These are phyloP conservation scores for Enteromius treurensis DNA, from an alignment of 2,797 vertebrate genomes.

Conservation along the genomic window DNA sequence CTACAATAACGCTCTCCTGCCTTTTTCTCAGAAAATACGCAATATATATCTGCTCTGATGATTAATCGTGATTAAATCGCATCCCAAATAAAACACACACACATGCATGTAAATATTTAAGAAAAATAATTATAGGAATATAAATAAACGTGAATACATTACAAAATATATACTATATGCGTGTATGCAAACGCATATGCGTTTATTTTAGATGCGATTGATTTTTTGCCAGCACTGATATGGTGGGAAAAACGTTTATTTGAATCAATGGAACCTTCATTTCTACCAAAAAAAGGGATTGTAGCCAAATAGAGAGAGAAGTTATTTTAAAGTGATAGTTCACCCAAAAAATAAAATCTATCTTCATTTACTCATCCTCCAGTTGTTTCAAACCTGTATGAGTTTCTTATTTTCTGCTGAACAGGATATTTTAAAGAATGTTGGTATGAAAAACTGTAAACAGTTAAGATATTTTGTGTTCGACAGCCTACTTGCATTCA, in stretches of 20 bases:
- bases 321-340: background rate
- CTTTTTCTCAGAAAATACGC: background rate
- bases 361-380: background rate
- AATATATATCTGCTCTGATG: background rate
- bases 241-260: background rate
- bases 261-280: background rate
- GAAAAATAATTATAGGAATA: too few species aligned
- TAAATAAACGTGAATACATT: too few species aligned
- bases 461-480: background rate
- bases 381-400: background rate
- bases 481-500: background rate
- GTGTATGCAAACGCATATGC: too few species aligned
- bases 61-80: too few species aligned
- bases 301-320: background rate
- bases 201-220: too few species aligned
- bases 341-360: background rate
- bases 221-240: too few species aligned
- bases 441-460: background rate
- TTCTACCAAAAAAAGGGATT: background rate
- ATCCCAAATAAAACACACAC: too few species aligned
- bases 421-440: background rate
- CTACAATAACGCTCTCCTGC: background rate
- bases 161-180: too few species aligned
- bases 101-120: too few species aligned
- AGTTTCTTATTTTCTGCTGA: background rate